Conservation (phyloP, 2,797 vertebrate genomes). For the Taeniopygia guttata region DNA sequence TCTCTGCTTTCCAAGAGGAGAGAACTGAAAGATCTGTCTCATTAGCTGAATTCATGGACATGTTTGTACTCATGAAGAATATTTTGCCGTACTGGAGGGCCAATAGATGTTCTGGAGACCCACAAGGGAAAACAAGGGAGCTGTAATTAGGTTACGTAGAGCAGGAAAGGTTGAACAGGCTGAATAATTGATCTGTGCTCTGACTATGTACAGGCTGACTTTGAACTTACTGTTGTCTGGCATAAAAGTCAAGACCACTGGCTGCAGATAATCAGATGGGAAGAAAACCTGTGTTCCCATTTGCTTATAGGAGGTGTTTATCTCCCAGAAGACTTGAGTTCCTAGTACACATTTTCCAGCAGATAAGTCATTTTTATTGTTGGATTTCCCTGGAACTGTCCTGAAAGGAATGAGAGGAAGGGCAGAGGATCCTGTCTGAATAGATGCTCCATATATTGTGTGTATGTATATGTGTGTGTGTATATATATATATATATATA, state of each 20-base stretch:
- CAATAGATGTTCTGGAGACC: conserved; percentile 25
- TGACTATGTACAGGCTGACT: not conserved
- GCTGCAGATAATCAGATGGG: not conserved
- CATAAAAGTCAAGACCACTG: not conserved
- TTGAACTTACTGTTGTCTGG: not conserved
- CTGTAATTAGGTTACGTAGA: conserved; percentile 17
- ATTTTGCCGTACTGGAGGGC: not conserved
- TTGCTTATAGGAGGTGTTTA: not conserved
- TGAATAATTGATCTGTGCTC: conserved; percentile 29
- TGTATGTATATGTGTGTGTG: not conserved
- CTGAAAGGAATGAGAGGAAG: not conserved
- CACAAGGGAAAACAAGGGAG: conserved; percentile 7
- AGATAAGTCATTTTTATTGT: not conserved
- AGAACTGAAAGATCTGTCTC: not conserved
- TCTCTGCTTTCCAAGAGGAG: conserved; percentile 11
- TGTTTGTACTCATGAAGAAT: not conserved
- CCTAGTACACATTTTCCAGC: not conserved
- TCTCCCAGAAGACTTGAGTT: not conserved
- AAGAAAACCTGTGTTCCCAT: not conserved
- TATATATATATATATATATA: not conserved
- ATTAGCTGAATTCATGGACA: conserved; percentile 32
- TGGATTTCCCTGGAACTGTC: not conserved
- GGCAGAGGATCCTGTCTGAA: not conserved
- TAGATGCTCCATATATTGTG: not conserved
- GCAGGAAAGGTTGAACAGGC: conserved; percentile 1